These are phyloP conservation scores for Electrona antarctica DNA, from an alignment of 2,113 vertebrate species.

Conservation along the genomic window DNA sequence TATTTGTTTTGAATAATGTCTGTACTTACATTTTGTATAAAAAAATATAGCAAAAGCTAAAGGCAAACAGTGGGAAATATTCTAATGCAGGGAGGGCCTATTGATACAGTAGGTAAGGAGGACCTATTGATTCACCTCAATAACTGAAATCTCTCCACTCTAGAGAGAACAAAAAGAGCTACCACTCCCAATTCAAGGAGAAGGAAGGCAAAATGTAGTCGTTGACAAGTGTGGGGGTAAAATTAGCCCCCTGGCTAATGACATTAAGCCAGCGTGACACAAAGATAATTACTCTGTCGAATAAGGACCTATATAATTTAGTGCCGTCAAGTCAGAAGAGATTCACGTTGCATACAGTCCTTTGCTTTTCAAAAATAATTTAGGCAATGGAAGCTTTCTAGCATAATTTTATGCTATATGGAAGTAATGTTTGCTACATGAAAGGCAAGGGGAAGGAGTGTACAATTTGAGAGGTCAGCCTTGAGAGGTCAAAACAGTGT, in stretches of 20 bases:
- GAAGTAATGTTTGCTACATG: constrained; percentile 42
- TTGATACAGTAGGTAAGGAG: not conserved
- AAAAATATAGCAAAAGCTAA: constrained; percentile 76
- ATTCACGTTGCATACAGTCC: constrained; percentile 41
- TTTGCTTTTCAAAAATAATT: not conserved
- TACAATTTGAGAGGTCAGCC: constrained; percentile 26
- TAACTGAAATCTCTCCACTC: constrained; percentile 17
- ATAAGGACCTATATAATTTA: constrained; percentile 12
- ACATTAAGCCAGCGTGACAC: constrained; percentile 25
- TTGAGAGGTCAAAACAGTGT: constrained; percentile 26
- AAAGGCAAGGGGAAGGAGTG: constrained; percentile 13
- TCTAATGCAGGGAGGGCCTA: constrained; percentile 11
- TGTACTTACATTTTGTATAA: constrained; percentile 83
- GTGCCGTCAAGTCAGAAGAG: constrained; percentile 8
- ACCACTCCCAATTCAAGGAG: not conserved
- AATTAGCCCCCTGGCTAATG: constrained; percentile 16
- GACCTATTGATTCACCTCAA: constrained; percentile 9
- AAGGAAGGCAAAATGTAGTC: constrained; percentile 21
- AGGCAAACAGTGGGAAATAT: constrained; percentile 54
- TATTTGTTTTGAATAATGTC: constrained; percentile 81
- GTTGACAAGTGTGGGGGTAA: constrained; percentile 1
- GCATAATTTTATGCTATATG: constrained; percentile 30
- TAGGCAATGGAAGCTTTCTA: constrained; percentile 40
- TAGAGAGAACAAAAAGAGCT: constrained; percentile 3
- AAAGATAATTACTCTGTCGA: not conserved